Conservation (phyloP, 1,140 invertebrate genomes). For the Ruditapes philippinarum region DNA sequence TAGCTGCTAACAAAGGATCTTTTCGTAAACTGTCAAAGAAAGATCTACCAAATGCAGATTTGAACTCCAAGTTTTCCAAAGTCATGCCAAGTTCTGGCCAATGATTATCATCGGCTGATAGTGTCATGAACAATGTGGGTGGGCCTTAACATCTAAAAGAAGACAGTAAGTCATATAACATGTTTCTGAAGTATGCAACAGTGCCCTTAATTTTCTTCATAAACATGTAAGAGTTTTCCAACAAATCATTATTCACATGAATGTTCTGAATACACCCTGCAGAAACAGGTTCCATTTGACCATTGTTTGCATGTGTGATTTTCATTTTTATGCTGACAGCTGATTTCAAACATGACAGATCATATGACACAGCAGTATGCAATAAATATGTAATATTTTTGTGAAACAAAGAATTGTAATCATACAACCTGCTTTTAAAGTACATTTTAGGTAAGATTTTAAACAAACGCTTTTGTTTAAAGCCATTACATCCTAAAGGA, state of each 20-base stretch:
- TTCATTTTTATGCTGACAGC: slow-evolving; percentile 56
- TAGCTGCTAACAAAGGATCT: no score
- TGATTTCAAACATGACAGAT: slow-evolving; percentile 29
- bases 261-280: slow-evolving; percentile 9
- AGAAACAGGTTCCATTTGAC: slow-evolving; percentile 8
- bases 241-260: slow-evolving; percentile 7
- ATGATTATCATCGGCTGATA: no score
- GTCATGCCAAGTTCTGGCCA: no score
- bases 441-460: slow-evolving; percentile 37
- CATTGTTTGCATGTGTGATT: slow-evolving; percentile 19
- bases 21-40: no score
- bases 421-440: slow-evolving; percentile 44
- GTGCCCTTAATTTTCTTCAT: slow-evolving; percentile 70
- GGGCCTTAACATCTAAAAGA: slow-evolving; percentile 49
- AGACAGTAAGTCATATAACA: no score
- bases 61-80: no score
- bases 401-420: slow-evolving; percentile 25
- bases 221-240: slow-evolving; percentile 65
- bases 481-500: slow-evolving; percentile 29
- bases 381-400: slow-evolving; percentile 60
- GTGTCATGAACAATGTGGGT: neutral
- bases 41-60: no score
- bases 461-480: neutral
- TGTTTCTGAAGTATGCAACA: no score
- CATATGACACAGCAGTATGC: slow-evolving; percentile 42